Percentiles rank a stretch among this genome's conserved stretches.
Evolutionary conservation across 2,797 vertebrate species (phyloP).

Genomic region (Triplophysa bombifrons): DNA sequence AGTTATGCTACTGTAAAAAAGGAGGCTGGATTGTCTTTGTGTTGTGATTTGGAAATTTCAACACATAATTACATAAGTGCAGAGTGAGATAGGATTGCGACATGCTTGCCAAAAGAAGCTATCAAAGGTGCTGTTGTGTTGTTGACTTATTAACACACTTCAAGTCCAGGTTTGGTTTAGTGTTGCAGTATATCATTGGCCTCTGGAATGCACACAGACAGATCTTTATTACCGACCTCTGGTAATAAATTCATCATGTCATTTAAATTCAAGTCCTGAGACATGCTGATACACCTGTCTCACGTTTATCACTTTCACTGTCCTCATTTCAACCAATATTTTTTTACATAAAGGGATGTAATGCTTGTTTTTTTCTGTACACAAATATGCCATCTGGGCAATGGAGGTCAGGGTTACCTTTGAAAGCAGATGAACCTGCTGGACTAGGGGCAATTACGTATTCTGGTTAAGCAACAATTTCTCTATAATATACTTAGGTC

Average conservation of each 20-base stretch:
- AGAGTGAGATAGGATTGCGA: constrained; percentile 39
- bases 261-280: constrained; percentile 8
- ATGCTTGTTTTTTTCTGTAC: too few relatives aligned
- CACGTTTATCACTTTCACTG: constrained; percentile 28
- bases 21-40: too few relatives aligned
- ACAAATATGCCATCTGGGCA: too few relatives aligned
- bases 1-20: too few relatives aligned
- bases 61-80: constrained; percentile 34
- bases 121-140: constrained; percentile 41
- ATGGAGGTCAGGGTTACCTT: not conserved
- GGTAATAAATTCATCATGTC: constrained; percentile 10
- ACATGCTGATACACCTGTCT: constrained; percentile 17
- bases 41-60: constrained; percentile 5
- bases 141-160: constrained; percentile 51
- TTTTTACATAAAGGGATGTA: not conserved
- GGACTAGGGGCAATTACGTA: too few relatives aligned
- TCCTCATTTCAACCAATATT: not conserved
- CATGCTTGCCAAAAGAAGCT: constrained; percentile 43
- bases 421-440: not conserved
- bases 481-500: too few relatives aligned
- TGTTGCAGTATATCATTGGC: constrained; percentile 37
- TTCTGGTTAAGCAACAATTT: too few relatives aligned
- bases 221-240: constrained; percentile 19
- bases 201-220: not conserved
- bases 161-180: constrained; percentile 34